These are phyloP conservation scores for Eristalinus sepulchralis DNA, from an alignment of 2,888 invertebrate species.

Conservation along the genomic window DNA sequence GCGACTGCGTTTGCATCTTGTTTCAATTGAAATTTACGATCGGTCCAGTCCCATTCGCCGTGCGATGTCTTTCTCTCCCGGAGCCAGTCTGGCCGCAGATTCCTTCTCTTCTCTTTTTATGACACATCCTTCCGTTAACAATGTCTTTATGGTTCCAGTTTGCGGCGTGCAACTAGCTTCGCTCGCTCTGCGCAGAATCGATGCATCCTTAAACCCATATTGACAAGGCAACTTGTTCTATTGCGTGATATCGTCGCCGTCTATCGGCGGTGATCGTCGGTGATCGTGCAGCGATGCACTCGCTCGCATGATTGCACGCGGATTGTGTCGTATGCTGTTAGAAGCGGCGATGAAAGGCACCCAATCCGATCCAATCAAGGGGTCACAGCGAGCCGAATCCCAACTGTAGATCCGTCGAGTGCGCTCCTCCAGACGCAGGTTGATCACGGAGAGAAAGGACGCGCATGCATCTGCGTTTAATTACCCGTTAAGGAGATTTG, in stretches of 20 bases:
- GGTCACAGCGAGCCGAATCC: conserved; percentile 43
- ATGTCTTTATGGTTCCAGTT: conserved; percentile 65
- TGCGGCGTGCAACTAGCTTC: background rate
- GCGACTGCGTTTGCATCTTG: conserved; percentile 23
- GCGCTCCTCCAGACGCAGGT: background rate
- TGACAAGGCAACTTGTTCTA: conserved; percentile 39
- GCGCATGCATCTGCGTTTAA: conserved; percentile 23
- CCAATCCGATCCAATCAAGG: conserved; percentile 45
- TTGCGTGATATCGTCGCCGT: background rate
- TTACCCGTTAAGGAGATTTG: conserved; percentile 38
- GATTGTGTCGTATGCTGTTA: conserved; percentile 45
- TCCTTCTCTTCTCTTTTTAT: conserved; percentile 11
- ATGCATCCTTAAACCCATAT: conserved; percentile 62
- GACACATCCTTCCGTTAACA: conserved; percentile 26
- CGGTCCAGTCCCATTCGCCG: conserved; percentile 39
- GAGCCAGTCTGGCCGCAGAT: background rate
- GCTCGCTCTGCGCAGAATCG: conserved; percentile 17
- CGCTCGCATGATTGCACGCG: background rate
- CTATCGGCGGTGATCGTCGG: background rate
- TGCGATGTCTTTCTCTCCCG: conserved; percentile 19
- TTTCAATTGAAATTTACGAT: conserved; percentile 48
- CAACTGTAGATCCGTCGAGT: conserved; percentile 31
- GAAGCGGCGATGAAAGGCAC: conserved; percentile 45
- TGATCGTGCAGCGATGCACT: conserved; percentile 12
- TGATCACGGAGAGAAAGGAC: conserved; percentile 58